A percentile compares a stretch with the other conserved stretches of the same genome.
These are phyloP conservation scores for Apeltes quadracus DNA, from an alignment of 2,113 vertebrate species.

Conservation along the genomic window DNA sequence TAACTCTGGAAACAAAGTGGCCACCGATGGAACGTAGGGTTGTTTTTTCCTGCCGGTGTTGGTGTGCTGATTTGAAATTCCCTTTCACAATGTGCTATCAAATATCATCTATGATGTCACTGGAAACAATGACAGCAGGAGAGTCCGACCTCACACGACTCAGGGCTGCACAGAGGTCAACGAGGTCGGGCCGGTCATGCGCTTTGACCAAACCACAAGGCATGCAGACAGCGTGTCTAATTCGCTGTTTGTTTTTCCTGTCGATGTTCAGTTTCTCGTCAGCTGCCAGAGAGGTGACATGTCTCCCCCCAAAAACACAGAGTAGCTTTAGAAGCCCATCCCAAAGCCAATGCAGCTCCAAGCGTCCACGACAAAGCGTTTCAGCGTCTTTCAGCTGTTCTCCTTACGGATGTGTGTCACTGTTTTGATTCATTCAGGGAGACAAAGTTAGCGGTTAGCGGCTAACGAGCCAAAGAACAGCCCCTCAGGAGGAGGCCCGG, in stretches of 20 bases:
- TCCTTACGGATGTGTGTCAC: neutral
- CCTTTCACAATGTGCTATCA: conserved; percentile 10
- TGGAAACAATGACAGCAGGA: conserved; percentile 19
- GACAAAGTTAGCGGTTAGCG: neutral
- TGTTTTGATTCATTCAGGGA: neutral
- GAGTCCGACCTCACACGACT: conserved; percentile 9
- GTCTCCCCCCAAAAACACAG: neutral
- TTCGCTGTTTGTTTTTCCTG: neutral
- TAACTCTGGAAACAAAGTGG: neutral
- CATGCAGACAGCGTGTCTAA: neutral
- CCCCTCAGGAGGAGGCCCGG: neutral
- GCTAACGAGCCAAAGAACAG: too few species aligned
- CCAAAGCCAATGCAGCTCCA: neutral
- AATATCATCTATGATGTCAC: conserved; percentile 22
- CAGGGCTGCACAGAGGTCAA: conserved; percentile 2
- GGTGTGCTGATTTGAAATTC: conserved; percentile 26
- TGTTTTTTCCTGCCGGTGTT: neutral
- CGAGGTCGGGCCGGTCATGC: neutral
- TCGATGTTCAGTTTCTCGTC: neutral
- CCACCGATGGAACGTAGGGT: neutral
- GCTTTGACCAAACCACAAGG: neutral
- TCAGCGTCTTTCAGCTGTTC: neutral
- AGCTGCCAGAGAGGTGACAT: neutral
- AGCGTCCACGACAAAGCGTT: neutral
- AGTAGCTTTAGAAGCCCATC: neutral